Conservation (phyloP, 2,888 invertebrate genomes). For the Ormyrus thymus region DNA sequence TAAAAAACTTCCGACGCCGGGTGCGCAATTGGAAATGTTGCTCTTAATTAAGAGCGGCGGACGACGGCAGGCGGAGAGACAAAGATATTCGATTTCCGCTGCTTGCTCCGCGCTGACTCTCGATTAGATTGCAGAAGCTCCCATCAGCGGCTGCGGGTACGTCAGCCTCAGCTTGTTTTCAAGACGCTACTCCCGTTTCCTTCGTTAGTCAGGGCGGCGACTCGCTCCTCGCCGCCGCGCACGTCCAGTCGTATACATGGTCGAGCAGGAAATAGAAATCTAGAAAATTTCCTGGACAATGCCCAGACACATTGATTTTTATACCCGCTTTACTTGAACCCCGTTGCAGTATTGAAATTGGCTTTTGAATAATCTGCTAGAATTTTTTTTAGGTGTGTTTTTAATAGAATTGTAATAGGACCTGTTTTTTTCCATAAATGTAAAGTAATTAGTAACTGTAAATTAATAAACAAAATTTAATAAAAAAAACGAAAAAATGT, state of each 20-base stretch:
- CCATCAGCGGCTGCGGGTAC: constrained; percentile 7
- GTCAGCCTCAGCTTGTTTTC: background rate
- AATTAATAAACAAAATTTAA: too few species aligned
- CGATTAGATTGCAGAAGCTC: constrained; percentile 39
- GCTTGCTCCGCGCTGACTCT: constrained; percentile 4
- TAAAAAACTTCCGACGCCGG: too few species aligned
- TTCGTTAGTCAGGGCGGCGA: constrained; percentile 32
- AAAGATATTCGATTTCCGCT: background rate
- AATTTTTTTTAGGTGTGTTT: too few species aligned
- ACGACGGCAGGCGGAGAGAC: background rate
- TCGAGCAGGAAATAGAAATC: background rate
- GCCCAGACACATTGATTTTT: background rate
- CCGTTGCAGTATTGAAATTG: background rate
- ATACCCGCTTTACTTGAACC: background rate
- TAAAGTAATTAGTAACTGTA: too few species aligned
- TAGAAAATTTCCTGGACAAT: background rate
- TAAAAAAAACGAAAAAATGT: too few species aligned
- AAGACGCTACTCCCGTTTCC: background rate
- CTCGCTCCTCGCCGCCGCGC: background rate
- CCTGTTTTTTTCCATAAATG: too few species aligned
- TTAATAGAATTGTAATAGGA: too few species aligned
- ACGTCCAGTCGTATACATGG: background rate
- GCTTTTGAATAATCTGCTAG: background rate
- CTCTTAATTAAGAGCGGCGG: constrained; percentile 29
- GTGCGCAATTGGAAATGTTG: constrained; percentile 27